Conservation (phyloP, 2,888 invertebrate genomes). For the Drosophila leonis region DNA sequence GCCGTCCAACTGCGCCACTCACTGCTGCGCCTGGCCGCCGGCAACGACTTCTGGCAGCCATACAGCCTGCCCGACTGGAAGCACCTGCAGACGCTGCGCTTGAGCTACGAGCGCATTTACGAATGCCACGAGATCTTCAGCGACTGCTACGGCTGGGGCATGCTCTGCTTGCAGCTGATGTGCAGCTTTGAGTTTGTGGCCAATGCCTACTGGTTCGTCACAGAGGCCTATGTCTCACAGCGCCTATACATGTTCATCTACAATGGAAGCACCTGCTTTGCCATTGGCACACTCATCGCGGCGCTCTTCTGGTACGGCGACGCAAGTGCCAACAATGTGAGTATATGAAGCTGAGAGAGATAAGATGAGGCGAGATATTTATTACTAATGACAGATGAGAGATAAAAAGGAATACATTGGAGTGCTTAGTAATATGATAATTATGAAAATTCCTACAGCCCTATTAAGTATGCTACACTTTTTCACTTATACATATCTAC, state of each 20-base stretch:
- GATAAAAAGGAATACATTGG: not conserved
- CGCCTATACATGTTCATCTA: slow-evolving; percentile 48
- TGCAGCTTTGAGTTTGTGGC: slow-evolving; percentile 82
- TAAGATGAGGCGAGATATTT: too few relatives aligned
- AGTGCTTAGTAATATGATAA: too few relatives aligned
- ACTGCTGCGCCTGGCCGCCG: slow-evolving; percentile 56
- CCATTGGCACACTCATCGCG: slow-evolving; percentile 56
- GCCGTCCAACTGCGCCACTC: slow-evolving; percentile 51
- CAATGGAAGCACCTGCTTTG: slow-evolving; percentile 61
- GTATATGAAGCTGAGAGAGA: slow-evolving; percentile 25
- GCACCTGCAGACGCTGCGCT: slow-evolving; percentile 72
- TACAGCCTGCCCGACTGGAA: slow-evolving; percentile 60
- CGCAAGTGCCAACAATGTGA: slow-evolving; percentile 74
- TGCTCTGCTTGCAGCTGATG: slow-evolving; percentile 75
- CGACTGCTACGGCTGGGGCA: slow-evolving; percentile 83
- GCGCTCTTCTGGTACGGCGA: slow-evolving; percentile 74
- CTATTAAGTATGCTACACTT: not conserved
- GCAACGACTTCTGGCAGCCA: slow-evolving; percentile 73
- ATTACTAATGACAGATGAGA: not conserved
- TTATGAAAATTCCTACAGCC: not conserved
- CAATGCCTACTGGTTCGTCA: slow-evolving; percentile 81
- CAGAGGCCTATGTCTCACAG: slow-evolving; percentile 36
- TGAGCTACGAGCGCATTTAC: slow-evolving; percentile 78
- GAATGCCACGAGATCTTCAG: slow-evolving; percentile 73
- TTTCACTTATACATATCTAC: not conserved